Percentiles rank a stretch among this genome's conserved stretches.
These are phyloP conservation scores for Luehdorfia chinensis DNA, from an alignment of 1,140 invertebrate species.

Conservation along the genomic window DNA sequence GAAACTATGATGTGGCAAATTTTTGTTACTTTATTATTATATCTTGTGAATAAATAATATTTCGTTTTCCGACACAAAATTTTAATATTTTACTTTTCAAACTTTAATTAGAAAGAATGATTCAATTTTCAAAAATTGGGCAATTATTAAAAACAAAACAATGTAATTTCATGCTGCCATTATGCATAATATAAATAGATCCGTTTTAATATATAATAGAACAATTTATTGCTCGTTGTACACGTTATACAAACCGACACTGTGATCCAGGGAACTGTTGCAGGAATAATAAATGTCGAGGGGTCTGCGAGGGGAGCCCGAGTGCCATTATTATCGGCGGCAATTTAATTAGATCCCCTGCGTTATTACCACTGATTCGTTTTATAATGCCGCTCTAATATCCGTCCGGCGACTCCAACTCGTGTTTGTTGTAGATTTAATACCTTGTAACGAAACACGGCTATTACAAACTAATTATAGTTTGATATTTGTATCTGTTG, in stretches of 20 bases:
- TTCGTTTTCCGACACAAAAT: no score
- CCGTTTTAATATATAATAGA: no score
- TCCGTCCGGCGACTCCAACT: conserved; percentile 39
- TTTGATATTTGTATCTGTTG: conserved; percentile 15
- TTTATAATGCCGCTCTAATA: conserved; percentile 69
- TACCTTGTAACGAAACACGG: conserved; percentile 47
- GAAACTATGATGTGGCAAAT: no score
- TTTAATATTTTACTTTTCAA: no score
- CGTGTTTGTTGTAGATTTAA: conserved; percentile 49
- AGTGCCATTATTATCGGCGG: conserved; percentile 72
- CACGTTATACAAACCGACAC: conserved; percentile 8
- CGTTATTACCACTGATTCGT: conserved; percentile 73
- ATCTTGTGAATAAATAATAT: no score
- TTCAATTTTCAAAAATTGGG: no score
- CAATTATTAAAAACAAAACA: no score
- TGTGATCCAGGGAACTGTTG: conserved; percentile 46
- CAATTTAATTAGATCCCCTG: conserved; percentile 75
- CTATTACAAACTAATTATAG: conserved; percentile 47
- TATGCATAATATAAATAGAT: no score
- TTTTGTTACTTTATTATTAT: no score
- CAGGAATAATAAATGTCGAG: conserved; percentile 71
- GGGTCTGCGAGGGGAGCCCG: conserved; percentile 64
- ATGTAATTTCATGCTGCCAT: no score
- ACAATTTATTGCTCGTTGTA: conserved; percentile 10
- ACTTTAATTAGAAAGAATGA: no score